These are phyloP conservation scores for Calephelis nemesis DNA, from an alignment of 1,140 invertebrate species.

Conservation along the genomic window DNA sequence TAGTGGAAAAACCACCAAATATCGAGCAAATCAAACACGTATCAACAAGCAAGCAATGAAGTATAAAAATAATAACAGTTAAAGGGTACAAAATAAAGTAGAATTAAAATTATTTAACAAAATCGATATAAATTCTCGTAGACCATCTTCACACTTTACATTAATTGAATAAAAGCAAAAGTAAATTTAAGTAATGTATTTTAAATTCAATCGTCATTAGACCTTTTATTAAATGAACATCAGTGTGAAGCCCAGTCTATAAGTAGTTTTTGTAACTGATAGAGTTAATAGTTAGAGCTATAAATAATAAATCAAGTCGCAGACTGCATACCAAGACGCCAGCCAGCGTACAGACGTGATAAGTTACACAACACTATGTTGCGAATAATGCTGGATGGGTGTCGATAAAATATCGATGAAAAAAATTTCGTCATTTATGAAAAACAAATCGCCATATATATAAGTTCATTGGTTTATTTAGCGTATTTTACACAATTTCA, in stretches of 20 bases:
- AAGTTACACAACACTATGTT: slow-evolving; percentile 22
- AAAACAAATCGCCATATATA: too few species aligned
- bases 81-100: too few species aligned
- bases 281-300: slow-evolving; percentile 20
- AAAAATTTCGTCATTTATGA: neutral
- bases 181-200: neutral
- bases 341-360: slow-evolving; percentile 12
- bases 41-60: too few species aligned
- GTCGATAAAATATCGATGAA: neutral
- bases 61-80: too few species aligned
- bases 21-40: too few species aligned
- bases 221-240: neutral
- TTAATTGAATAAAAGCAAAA: neutral
- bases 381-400: neutral
- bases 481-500: too few species aligned
- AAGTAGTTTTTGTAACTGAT: slow-evolving; percentile 11
- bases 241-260: slow-evolving; percentile 6
- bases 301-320: slow-evolving; percentile 24
- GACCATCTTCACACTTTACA: too few species aligned
- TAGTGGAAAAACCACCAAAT: too few species aligned
- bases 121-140: too few species aligned
- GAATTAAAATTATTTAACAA: too few species aligned
- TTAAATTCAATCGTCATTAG: slow-evolving; percentile 6
- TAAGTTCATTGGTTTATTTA: too few species aligned
- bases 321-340: slow-evolving; percentile 22